Evolutionary conservation across 1,140 invertebrate species (phyloP).

Genomic region (Reticulitermes speratus): DNA sequence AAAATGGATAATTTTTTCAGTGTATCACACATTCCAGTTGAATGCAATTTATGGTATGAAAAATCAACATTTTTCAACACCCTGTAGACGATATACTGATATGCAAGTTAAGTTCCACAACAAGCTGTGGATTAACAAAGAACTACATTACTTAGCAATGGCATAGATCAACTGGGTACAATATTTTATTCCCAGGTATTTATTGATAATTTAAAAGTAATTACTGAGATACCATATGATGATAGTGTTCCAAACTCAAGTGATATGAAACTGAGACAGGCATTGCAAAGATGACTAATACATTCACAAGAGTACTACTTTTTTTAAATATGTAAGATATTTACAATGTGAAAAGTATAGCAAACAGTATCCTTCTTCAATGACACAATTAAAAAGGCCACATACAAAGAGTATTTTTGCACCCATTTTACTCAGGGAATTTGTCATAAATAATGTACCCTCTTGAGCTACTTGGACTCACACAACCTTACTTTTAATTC

Average conservation of each 20-base stretch:
- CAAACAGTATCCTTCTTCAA: neutral
- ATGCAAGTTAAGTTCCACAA: neutral
- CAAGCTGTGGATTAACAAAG: neutral
- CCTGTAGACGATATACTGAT: neutral
- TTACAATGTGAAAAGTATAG: neutral
- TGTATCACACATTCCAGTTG: no score
- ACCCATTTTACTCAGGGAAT: neutral
- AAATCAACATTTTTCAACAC: neutral
- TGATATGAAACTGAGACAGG: no score
- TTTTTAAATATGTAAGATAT: neutral
- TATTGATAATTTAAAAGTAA: neutral
- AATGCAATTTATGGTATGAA: no score
- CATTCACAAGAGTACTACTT: neutral
- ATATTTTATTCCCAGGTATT: neutral
- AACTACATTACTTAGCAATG: neutral
- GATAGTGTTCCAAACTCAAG: no score
- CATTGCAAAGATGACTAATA: no score
- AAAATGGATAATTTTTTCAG: no score
- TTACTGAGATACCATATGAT: neutral
- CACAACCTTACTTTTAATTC: neutral
- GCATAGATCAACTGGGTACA: conserved; percentile 5
- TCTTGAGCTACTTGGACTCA: neutral
- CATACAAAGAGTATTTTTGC: neutral
- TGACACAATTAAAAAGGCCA: no score
- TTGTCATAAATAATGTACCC: neutral